Percentiles rank a stretch among this genome's conserved stretches.
phyloP scores from a whole-genome alignment of 2,113 vertebrate species.

The Macquaria australasica region DNA sequence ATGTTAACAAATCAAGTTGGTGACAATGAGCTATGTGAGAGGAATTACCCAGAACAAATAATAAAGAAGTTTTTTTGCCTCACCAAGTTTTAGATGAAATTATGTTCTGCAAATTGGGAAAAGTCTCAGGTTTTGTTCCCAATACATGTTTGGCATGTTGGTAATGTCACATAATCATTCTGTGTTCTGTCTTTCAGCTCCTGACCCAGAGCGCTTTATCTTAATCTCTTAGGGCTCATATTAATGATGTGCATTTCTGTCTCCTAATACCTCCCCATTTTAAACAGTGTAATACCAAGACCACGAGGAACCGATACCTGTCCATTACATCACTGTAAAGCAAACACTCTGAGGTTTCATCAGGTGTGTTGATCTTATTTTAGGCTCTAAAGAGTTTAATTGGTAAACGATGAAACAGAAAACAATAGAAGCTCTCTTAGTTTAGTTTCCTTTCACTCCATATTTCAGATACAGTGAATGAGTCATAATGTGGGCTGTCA shows the following conservation, averaged over 20 bases:
- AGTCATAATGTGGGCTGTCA: fast-evolving
- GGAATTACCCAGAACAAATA: too few relatives aligned
- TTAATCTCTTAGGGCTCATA: conserved; percentile 32
- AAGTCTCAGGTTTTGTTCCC: too few relatives aligned
- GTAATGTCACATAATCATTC: too few relatives aligned
- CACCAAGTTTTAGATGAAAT: too few relatives aligned
- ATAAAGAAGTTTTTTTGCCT: too few relatives aligned
- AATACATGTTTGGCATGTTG: too few relatives aligned
- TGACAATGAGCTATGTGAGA: too few relatives aligned
- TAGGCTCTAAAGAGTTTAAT: fast-evolving
- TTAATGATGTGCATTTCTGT: fast-evolving
- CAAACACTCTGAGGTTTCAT: background rate
- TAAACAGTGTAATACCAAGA: fast-evolving
- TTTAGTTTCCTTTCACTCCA: fast-evolving
- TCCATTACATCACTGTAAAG: fast-evolving
- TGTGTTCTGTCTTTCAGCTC: background rate
- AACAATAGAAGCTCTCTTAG: fast-evolving
- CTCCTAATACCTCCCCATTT: fast-evolving
- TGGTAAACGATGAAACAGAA: fast-evolving
- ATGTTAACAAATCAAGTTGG: too few relatives aligned
- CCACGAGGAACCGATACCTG: fast-evolving
- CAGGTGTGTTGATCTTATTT: background rate
- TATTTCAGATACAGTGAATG: fast-evolving
- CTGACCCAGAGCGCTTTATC: background rate
- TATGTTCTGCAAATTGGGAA: too few relatives aligned